These are phyloP conservation scores for Leucosticte australis DNA, from an alignment of 2,113 vertebrate genomes.

Conservation along the genomic window DNA sequence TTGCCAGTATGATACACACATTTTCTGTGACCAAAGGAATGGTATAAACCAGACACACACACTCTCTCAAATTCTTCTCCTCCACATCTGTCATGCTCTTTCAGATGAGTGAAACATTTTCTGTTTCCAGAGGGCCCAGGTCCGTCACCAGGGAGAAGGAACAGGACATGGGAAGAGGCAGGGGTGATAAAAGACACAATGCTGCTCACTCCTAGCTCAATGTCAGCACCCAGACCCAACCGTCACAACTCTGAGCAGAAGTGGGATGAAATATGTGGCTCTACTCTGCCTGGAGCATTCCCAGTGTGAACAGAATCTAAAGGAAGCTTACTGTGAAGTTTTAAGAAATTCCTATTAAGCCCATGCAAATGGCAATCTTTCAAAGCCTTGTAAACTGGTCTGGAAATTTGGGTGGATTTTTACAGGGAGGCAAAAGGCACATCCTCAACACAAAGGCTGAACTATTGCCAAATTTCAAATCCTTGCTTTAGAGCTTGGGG, in stretches of 20 bases:
- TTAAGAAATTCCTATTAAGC: constrained; percentile 51
- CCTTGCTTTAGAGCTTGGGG: constrained; percentile 59
- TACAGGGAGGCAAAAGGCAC: constrained; percentile 53
- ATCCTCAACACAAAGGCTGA: constrained; percentile 59
- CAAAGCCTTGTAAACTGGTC: constrained; percentile 56
- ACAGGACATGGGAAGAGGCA: background rate
- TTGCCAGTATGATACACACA: background rate
- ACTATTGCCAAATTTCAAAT: constrained; percentile 53
- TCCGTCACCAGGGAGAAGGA: background rate
- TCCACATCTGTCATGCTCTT: background rate
- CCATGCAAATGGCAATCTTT: constrained; percentile 58
- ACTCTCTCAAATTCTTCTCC: background rate
- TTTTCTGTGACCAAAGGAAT: background rate
- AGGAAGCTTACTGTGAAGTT: constrained; percentile 64
- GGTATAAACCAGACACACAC: background rate
- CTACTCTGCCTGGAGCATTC: constrained; percentile 41
- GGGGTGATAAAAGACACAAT: constrained; percentile 13
- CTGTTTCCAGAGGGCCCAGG: background rate
- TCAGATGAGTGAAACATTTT: background rate
- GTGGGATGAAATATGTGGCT: constrained; percentile 34
- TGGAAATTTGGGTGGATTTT: constrained; percentile 63
- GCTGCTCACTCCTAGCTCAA: background rate
- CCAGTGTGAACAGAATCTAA: constrained; percentile 59
- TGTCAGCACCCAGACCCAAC: constrained; percentile 31
- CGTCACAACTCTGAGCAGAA: background rate